These are phyloP conservation scores for Myotis pilosus DNA, from an alignment of 2,797 vertebrate genomes.

Conservation along the genomic window DNA sequence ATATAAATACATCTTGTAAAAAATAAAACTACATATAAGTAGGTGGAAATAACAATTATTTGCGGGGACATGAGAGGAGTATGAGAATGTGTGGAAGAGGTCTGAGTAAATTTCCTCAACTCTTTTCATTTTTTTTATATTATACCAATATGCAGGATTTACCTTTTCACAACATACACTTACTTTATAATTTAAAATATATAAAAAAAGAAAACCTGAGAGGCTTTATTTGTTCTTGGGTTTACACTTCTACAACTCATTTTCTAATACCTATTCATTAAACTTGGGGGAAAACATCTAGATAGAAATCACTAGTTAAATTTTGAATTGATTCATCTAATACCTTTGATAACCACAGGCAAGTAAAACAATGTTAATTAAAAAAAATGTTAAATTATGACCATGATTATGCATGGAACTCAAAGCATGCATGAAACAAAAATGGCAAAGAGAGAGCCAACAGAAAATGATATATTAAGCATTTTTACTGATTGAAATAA, in stretches of 20 bases:
- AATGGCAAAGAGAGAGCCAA: not conserved
- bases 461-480: not conserved
- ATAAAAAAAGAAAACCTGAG: not conserved
- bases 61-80: not conserved
- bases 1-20: not conserved
- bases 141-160: not conserved
- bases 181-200: not conserved
- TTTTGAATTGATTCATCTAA: not conserved
- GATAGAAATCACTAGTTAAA: not conserved
- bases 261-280: not conserved
- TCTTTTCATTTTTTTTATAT: not conserved
- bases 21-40: not conserved
- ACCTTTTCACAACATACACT: not conserved
- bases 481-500: constrained; percentile 28
- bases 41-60: not conserved
- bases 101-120: not conserved
- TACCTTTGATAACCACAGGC: not conserved
- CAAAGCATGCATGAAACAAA: not conserved
- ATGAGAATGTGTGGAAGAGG: not conserved
- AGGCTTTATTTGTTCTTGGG: not conserved
- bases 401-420: not conserved
- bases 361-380: not conserved
- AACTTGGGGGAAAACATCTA: not conserved
- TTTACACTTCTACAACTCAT: not conserved
- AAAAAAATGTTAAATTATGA: not conserved